Base-by-base conservation (phyloP, 2,797 vertebrate genomes). In the Sebastes wilsoni region DNA sequence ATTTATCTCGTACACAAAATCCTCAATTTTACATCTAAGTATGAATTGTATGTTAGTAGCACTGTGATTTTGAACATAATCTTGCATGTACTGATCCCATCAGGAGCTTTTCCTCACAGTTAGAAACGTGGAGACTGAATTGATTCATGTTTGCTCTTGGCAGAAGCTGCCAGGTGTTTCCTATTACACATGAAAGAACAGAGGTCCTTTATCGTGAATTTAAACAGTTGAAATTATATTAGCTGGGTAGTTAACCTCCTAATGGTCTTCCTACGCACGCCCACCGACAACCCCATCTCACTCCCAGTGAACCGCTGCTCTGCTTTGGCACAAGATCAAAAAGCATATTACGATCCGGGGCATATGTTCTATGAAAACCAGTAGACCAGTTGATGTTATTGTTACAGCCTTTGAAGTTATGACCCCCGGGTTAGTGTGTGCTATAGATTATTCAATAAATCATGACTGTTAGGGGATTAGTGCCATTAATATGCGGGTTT, bases 111-210 rank as follows among this genome's bases (percentile, higher is more conserved):
- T 60, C 27, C 23, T 9, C 46, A 60, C 75, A 58, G 70, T 66
- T 22, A 38, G 25, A 52, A n/a, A 87, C 83, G 80, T 78, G 58
- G 59, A 75, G 86, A 28, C 59, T 69, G 87, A 93, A 95, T 92
- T 78, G 79, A 91, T 92, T 92, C 56, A 52, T 91, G 93, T 92
- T 89, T 94, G 88, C 87, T 14, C 68, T 46, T 59, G 68, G 59
- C 83, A 75, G 75, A 74, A 83, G 75, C 84, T 34, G 60, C 74
- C 90, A 90, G 86, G 72, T 93, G 91, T 75, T 92, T 91, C 36
- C 72, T 34, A 77, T 92, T 90, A 84, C 18, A 83, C 77, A 74
- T 84, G 84, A 89, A 87, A 89, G 80, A 72, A 67, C 61, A 72
- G 46, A 70, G 62, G 28, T 78, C 73, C 75, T 90, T 87, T 79